These are phyloP conservation scores for Ricordea florida DNA, from an alignment of 92 coral and sea anemone genomes.

Conservation along the genomic window DNA sequence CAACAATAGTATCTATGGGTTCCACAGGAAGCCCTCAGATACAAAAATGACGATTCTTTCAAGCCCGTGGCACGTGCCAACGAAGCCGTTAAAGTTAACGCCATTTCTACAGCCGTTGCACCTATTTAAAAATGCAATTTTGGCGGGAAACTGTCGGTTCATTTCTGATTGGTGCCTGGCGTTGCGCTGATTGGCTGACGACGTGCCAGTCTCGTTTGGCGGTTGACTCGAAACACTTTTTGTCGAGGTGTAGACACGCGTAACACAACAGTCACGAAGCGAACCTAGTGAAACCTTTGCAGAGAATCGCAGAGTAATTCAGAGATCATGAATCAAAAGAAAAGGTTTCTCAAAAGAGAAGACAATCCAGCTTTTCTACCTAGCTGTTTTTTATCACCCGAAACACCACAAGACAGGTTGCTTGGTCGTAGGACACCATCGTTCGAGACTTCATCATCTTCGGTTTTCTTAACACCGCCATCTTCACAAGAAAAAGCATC, in stretches of 20 bases:
- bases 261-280: not conserved
- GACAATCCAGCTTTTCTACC: not conserved
- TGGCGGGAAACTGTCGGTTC: conserved; percentile 37
- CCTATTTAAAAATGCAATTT: not conserved
- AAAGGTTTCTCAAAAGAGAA: not conserved
- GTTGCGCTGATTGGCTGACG: conserved; percentile 20
- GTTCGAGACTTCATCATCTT: conserved; percentile 37
- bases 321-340: conserved; percentile 32
- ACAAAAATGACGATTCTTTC: too few relatives aligned
- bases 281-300: not conserved
- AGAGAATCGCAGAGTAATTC: not conserved
- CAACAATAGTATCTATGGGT: too few relatives aligned
- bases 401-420: conserved; percentile 29
- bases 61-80: too few relatives aligned
- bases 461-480: conserved; percentile 69
- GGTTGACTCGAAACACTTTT: conserved; percentile 43
- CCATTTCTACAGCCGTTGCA: conserved; percentile 37
- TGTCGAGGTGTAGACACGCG: not conserved
- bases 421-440: conserved; percentile 52
- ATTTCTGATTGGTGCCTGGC: conserved; percentile 26
- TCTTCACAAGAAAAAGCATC: conserved; percentile 52
- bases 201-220: conserved; percentile 1
- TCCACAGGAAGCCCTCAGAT: too few relatives aligned
- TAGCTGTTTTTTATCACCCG: conserved; percentile 70
- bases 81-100: too few relatives aligned